Evolutionary conservation across 2,888 invertebrate species (phyloP).

Genomic region (Tuta absoluta): DNA sequence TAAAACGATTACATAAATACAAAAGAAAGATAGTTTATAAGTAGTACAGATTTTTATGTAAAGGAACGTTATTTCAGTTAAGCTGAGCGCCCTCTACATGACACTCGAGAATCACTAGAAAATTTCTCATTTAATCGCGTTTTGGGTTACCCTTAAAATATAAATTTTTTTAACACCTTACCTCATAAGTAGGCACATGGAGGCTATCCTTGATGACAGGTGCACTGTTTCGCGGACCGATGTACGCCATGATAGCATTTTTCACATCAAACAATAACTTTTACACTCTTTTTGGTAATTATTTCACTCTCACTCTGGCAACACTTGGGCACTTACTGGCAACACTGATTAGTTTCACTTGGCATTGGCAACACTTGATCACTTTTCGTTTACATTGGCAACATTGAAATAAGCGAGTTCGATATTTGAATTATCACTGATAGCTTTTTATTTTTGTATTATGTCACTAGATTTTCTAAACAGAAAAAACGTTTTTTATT

Average conservation of each 20-base stretch:
- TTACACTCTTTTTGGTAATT: not conserved
- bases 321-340: not conserved
- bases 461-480: not conserved
- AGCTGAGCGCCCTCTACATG: too few species aligned
- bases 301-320: not conserved
- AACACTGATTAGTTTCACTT: not conserved
- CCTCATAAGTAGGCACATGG: conserved; percentile 85
- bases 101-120: too few species aligned
- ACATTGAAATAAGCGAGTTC: not conserved
- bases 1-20: too few species aligned
- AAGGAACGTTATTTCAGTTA: too few species aligned
- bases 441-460: not conserved
- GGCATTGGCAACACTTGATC: too few species aligned
- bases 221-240: conserved; percentile 83
- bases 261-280: conserved; percentile 43
- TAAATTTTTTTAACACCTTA: conserved; percentile 55
- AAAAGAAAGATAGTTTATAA: too few species aligned
- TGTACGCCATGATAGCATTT: conserved; percentile 77
- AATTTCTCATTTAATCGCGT: not conserved
- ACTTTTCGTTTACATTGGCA: too few species aligned
- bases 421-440: not conserved
- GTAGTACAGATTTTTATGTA: too few species aligned
- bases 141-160: not conserved
- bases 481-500: not conserved
- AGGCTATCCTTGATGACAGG: conserved; percentile 85